A percentile compares a stretch with the other conserved stretches of the same genome.
phyloP scores from a whole-genome alignment of 2,113 vertebrate species.

The Scatophagus argus region DNA sequence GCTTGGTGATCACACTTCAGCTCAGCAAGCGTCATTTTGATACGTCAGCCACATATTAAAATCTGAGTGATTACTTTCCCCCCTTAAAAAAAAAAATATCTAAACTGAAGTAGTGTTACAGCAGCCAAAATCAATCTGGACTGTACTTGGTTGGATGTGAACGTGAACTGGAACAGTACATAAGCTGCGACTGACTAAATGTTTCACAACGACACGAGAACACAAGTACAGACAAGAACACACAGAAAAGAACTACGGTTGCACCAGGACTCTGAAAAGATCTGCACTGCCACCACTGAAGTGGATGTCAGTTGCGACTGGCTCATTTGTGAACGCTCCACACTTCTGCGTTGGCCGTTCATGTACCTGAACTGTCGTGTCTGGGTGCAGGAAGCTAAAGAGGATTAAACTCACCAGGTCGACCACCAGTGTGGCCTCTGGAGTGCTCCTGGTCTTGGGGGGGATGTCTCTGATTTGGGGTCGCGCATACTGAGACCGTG shows the following conservation, averaged over 20 bases:
- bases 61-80: background rate
- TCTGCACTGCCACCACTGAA: background rate
- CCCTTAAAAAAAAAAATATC: background rate
- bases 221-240: background rate
- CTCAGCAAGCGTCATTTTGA: background rate
- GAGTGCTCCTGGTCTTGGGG: constrained; percentile 80
- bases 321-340: background rate
- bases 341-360: background rate
- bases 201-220: background rate
- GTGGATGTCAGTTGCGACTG: background rate
- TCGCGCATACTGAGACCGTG: constrained; percentile 54
- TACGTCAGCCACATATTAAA: background rate
- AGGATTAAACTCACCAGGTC: constrained; percentile 82
- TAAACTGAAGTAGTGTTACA: too few species aligned
- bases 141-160: background rate
- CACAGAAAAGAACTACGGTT: background rate
- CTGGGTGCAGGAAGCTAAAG: background rate
- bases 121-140: background rate
- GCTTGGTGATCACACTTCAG: background rate
- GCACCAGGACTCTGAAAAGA: background rate
- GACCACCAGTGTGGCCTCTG: constrained; percentile 82
- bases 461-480: constrained; percentile 71
- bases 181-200: background rate
- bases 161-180: background rate
- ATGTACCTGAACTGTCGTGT: background rate